A percentile compares a stretch with the other conserved stretches of the same genome.
Evolutionary conservation across 2,797 vertebrate species (phyloP).

Genomic region (Catamblyrhynchus diadema): DNA sequence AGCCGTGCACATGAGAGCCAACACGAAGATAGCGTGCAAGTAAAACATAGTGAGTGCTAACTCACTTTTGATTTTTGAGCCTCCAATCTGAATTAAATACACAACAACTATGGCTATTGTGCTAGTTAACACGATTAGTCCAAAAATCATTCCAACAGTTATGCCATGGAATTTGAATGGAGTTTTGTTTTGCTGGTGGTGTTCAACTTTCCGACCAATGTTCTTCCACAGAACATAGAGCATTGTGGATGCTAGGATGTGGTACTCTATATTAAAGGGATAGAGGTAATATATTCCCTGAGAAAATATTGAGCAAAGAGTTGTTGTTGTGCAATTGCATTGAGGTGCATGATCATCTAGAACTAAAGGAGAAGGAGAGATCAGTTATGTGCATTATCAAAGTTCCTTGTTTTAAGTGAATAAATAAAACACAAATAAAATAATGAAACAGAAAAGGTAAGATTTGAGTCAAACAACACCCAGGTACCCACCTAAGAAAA

Average conservation of each 20-base stretch:
- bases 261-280: conserved; percentile 97
- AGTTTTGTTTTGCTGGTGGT: conserved; percentile 76
- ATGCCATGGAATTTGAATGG: conserved; percentile 77
- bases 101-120: conserved; percentile 89
- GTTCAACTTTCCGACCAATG: conserved; percentile 86
- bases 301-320: conserved; percentile 86
- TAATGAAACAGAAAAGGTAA: not conserved
- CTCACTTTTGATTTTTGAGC: conserved; percentile 79
- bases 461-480: not conserved
- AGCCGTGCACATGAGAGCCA: conserved; percentile 85
- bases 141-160: conserved; percentile 81
- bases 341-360: conserved; percentile 80
- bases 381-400: not conserved
- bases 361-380: conserved; percentile 45
- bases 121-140: conserved; percentile 83
- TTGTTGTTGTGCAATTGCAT: conserved; percentile 89
- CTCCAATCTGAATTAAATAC: conserved; percentile 87
- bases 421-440: not conserved
- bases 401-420: not conserved
- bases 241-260: conserved; percentile 94
- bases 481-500: not conserved
- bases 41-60: conserved; percentile 91
- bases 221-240: conserved; percentile 98
- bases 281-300: conserved; percentile 91
- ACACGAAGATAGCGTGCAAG: conserved; percentile 82